These are phyloP conservation scores for Delphinus delphis DNA, from an alignment of 2,113 vertebrate species.

Conservation along the genomic window DNA sequence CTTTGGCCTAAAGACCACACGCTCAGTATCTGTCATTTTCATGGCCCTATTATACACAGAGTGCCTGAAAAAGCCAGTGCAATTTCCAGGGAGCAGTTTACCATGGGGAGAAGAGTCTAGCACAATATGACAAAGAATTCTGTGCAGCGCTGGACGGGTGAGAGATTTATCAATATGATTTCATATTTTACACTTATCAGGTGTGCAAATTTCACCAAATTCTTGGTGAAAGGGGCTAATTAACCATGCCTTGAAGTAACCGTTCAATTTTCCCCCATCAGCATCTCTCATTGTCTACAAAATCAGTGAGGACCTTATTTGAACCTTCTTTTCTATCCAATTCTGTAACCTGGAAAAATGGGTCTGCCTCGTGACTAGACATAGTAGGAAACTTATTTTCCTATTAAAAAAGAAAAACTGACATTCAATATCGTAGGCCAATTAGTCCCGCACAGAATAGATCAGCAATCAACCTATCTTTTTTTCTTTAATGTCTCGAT, in stretches of 20 bases:
- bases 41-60: constrained; percentile 40
- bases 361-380: background rate
- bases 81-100: constrained; percentile 58
- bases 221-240: constrained; percentile 52
- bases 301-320: constrained; percentile 65
- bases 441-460: constrained; percentile 25
- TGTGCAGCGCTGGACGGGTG: background rate
- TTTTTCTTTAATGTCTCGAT: constrained; percentile 36
- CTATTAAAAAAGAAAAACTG: constrained; percentile 4
- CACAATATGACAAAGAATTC: background rate
- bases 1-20: constrained; percentile 34
- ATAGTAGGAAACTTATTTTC: constrained; percentile 46
- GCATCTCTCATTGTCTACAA: constrained; percentile 16
- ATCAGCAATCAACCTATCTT: constrained; percentile 1
- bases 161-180: constrained; percentile 17
- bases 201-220: background rate
- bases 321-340: constrained; percentile 48
- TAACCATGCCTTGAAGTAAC: constrained; percentile 40
- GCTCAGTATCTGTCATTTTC: constrained; percentile 55
- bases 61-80: constrained; percentile 37
- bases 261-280: background rate
- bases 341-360: constrained; percentile 29
- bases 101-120: background rate
- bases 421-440: background rate
- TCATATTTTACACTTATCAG: constrained; percentile 7